Conservation (phyloP, 2,113 vertebrate genomes). For the Erpornis zantholeuca region DNA sequence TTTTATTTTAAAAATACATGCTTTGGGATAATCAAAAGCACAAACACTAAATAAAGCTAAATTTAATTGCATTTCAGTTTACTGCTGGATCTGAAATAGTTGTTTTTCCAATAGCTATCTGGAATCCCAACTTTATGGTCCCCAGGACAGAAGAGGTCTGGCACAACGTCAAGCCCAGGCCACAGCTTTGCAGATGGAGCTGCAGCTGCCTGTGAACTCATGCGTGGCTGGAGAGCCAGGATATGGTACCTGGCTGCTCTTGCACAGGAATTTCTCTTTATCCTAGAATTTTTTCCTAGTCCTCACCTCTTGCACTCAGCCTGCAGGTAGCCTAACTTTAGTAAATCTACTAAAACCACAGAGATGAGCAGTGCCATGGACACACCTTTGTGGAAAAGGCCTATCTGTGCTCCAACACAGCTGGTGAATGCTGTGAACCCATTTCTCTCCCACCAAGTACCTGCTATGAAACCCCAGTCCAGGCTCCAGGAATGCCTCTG, state of each 20-base stretch:
- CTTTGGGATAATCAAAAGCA: constrained; percentile 2
- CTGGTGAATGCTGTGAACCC: background rate
- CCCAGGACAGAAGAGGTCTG: constrained; percentile 16
- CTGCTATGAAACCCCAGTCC: background rate
- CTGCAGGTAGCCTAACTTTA: background rate
- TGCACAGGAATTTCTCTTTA: background rate
- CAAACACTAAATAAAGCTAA: constrained; percentile 6
- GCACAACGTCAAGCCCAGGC: constrained; percentile 27
- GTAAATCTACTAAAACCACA: background rate
- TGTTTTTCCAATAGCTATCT: constrained; percentile 39
- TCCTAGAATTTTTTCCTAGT: background rate
- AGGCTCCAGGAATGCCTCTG: background rate
- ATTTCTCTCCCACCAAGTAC: accelerated
- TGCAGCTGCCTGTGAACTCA: background rate
- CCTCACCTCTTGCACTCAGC: background rate
- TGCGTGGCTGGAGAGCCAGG: background rate
- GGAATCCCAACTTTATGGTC: constrained; percentile 40
- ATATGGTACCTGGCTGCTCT: background rate
- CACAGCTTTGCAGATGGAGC: background rate
- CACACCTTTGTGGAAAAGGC: background rate
- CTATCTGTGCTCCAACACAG: accelerated
- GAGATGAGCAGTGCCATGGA: background rate
- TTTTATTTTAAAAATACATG: constrained; percentile 21
- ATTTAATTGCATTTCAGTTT: constrained; percentile 20
- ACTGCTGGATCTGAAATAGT: constrained; percentile 30